Percentiles rank a stretch among this genome's conserved stretches.
phyloP scores from a whole-genome alignment of 1,140 invertebrate genomes.

The fruit fly (Drosophila melanogaster) region Release_6_plus_ISO1_MT NT_033779.5:18228501-18229000 shows the following conservation, averaged over 20 bases:
- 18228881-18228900: neutral
- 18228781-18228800: too few species aligned
- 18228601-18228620: slow-evolving; percentile 66
- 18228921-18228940: slow-evolving; percentile 67
- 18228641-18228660: slow-evolving; percentile 30
- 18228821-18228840: too few species aligned
- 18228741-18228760: neutral
- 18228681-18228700: slow-evolving; percentile 60
- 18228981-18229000: slow-evolving; percentile 41
- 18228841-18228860: too few species aligned
- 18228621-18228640: slow-evolving; percentile 61
- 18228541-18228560: slow-evolving; percentile 69
- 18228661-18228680: slow-evolving; percentile 66
- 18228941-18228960: slow-evolving; percentile 51
- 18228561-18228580: slow-evolving; percentile 8
- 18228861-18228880: neutral
- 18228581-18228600: slow-evolving; percentile 23
- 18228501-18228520: slow-evolving; percentile 77
- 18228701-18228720: slow-evolving; percentile 27
- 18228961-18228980: slow-evolving; percentile 47
- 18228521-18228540: slow-evolving; percentile 81
- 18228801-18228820: too few species aligned
- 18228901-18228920: neutral
- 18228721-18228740: slow-evolving; percentile 21
- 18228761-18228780: too few species aligned